phyloP scores from a whole-genome alignment of 2,113 vertebrate species.

The Aix galericulata region DNA sequence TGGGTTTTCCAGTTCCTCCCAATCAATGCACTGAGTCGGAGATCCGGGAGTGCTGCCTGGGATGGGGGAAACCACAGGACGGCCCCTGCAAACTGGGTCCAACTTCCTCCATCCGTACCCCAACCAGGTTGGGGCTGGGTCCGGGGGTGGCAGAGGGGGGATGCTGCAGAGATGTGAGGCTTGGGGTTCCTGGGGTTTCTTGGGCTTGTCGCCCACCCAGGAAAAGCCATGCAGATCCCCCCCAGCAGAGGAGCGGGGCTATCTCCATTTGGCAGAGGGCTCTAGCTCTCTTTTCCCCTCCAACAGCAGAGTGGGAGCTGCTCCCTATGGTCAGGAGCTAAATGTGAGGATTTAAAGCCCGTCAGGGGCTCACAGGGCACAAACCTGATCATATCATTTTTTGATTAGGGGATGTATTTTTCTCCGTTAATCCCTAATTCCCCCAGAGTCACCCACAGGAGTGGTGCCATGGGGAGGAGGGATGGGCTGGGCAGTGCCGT shows the following conservation, averaged over 20 bases:
- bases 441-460: background rate
- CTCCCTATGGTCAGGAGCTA: background rate
- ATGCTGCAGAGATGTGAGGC: background rate
- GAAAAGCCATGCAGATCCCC: background rate
- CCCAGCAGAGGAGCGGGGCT: background rate
- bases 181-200: background rate
- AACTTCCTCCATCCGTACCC: background rate
- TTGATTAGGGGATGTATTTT: constrained; percentile 31
- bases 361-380: background rate
- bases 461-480: background rate
- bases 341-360: constrained; percentile 29
- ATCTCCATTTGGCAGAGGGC: constrained; percentile 40
- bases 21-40: background rate
- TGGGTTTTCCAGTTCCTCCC: constrained; percentile 39
- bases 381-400: background rate
- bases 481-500: rapidly evolving
- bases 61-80: constrained; percentile 50
- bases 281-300: background rate
- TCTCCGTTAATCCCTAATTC: constrained; percentile 27
- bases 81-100: background rate
- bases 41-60: background rate
- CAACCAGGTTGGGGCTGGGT: background rate
- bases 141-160: background rate
- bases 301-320: background rate
- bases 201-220: background rate